Percentiles rank a stretch among this genome's conserved stretches.
phyloP scores from a whole-genome alignment of 2,797 vertebrate genomes.

The Enteromius argenteus region DNA sequence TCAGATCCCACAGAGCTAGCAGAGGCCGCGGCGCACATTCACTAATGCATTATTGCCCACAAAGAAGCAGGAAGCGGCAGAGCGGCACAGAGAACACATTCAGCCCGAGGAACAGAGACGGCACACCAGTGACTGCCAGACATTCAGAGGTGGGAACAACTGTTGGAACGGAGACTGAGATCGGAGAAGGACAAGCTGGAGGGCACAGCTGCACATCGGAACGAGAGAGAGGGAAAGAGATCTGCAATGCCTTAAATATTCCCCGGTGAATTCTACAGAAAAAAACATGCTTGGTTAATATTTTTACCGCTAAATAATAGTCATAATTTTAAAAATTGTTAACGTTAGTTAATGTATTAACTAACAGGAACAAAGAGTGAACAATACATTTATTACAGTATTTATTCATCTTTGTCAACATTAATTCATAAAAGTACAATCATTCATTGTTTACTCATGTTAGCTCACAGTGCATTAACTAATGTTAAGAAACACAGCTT shows the following conservation, averaged over 20 bases:
- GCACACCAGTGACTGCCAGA: constrained; percentile 38
- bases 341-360: too few relatives aligned
- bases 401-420: too few relatives aligned
- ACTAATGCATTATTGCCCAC: constrained; percentile 33
- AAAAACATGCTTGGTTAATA: background rate
- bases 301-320: background rate
- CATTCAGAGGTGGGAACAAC: constrained; percentile 74
- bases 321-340: too few relatives aligned
- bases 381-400: too few relatives aligned
- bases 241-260: constrained; percentile 14
- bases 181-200: constrained; percentile 61
- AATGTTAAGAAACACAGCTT: too few relatives aligned
- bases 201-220: constrained; percentile 65
- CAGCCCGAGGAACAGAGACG: constrained; percentile 44
- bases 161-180: constrained; percentile 54
- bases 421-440: too few relatives aligned
- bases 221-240: background rate
- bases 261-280: background rate
- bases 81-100: constrained; percentile 46
- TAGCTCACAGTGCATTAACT: too few relatives aligned
- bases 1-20: constrained; percentile 6
- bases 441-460: too few relatives aligned
- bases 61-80: constrained; percentile 30
- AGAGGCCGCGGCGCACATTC: constrained; percentile 11
- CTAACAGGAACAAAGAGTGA: too few relatives aligned